Conservation (phyloP, 2,888 invertebrate species). For the Cylloceria caligata region DNA sequence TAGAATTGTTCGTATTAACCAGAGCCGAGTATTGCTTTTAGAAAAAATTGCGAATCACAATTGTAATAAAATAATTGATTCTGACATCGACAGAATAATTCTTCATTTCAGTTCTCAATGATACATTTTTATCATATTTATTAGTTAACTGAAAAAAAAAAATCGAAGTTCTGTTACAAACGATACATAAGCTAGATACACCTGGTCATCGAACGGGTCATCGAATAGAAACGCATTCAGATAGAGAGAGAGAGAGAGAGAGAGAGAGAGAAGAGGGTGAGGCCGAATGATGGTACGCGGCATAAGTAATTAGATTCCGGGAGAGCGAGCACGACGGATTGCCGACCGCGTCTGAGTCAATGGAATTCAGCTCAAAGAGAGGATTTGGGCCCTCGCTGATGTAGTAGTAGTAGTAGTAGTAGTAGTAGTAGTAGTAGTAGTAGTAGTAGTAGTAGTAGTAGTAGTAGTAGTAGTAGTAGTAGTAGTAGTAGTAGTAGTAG, state of each 20-base stretch:
- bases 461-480: neutral
- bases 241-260: neutral
- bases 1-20: no score
- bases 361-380: slow-evolving; percentile 56
- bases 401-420: slow-evolving; percentile 13
- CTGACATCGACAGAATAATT: no score
- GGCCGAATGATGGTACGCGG: neutral
- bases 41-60: no score
- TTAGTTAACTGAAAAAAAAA: no score
- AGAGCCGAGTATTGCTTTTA: no score
- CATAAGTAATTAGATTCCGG: slow-evolving; percentile 53
- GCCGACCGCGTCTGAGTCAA: slow-evolving; percentile 50
- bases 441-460: no score
- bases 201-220: neutral
- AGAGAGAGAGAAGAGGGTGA: neutral
- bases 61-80: neutral
- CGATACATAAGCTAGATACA: neutral
- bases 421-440: no score
- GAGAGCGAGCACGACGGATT: slow-evolving; percentile 39
- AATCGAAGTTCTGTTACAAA: neutral
- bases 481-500: neutral
- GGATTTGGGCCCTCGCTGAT: slow-evolving; percentile 44
- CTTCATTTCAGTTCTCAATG: no score
- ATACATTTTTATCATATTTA: no score
- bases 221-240: slow-evolving; percentile 6